Percentiles rank a stretch among this genome's conserved stretches.
These are phyloP conservation scores for Apostichopus californicus DNA, from an alignment of 35 echinoderm and acorn worm species.

Conservation along the genomic window DNA sequence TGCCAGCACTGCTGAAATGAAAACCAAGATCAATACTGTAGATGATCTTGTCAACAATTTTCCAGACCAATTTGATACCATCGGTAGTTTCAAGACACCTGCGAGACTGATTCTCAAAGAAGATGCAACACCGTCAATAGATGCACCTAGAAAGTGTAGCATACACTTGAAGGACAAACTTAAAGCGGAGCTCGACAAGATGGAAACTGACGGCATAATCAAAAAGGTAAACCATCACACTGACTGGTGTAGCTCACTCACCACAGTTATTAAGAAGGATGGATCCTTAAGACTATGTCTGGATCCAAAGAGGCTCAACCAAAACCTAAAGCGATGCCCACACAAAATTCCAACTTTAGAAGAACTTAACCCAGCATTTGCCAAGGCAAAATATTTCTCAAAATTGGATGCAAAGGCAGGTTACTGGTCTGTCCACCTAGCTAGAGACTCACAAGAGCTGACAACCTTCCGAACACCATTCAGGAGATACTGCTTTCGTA, in stretches of 20 bases:
- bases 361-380: constrained; percentile 19
- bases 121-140: constrained; percentile 53
- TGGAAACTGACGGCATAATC: no score
- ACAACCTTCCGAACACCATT: constrained; percentile 48
- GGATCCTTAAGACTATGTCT: not conserved
- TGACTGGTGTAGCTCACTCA: constrained; percentile 58
- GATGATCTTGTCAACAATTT: not conserved
- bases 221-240: not conserved
- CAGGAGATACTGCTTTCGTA: constrained; percentile 32
- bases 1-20: no score
- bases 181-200: no score
- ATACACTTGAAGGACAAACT: no score
- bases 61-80: constrained; percentile 56
- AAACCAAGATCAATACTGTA: not conserved
- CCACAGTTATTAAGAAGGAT: constrained; percentile 49
- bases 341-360: not conserved
- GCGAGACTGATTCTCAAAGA: constrained; percentile 47
- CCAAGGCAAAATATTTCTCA: constrained; percentile 14
- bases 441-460: not conserved
- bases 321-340: no score
- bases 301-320: not conserved
- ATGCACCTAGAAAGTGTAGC: not conserved
- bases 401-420: constrained; percentile 50
- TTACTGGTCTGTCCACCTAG: constrained; percentile 37
- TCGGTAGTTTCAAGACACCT: constrained; percentile 52